Conservation (phyloP, 2,113 vertebrate genomes). For the Cyprinodon variegatus region DNA sequence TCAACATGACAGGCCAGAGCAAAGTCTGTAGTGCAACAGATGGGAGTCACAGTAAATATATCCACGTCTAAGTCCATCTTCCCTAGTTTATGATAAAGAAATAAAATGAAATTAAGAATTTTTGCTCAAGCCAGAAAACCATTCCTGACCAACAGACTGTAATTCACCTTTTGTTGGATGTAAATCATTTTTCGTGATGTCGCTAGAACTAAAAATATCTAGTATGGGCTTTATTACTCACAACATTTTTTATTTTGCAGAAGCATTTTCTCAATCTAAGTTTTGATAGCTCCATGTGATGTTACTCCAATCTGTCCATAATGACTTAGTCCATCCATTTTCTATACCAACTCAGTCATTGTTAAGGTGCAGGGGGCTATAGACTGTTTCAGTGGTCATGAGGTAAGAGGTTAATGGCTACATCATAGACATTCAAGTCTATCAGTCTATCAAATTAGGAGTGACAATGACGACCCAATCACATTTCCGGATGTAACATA, state of each 20-base stretch:
- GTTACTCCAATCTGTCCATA: not conserved
- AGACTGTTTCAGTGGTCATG: not conserved
- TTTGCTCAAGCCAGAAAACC: not conserved
- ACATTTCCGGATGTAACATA: conserved; percentile 43
- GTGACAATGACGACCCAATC: conserved; percentile 34
- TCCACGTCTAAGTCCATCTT: not conserved
- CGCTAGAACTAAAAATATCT: not conserved
- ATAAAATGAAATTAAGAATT: no score
- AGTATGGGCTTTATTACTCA: not conserved
- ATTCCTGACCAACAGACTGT: not conserved
- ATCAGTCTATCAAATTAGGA: not conserved
- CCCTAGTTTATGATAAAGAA: not conserved
- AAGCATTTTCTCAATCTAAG: not conserved
- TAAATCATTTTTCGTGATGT: not conserved
- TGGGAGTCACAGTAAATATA: not conserved
- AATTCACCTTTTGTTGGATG: not conserved
- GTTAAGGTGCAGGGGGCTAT: not conserved
- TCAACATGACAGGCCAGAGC: not conserved
- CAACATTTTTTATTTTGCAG: not conserved
- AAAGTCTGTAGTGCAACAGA: not conserved
- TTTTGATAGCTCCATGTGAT: not conserved
- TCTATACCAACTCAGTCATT: not conserved
- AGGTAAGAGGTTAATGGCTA: not conserved
- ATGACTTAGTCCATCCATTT: not conserved
- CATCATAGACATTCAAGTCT: not conserved